Base-by-base conservation (phyloP, 1,140 invertebrate genomes). In the Pemphigus obesinymphae region DNA sequence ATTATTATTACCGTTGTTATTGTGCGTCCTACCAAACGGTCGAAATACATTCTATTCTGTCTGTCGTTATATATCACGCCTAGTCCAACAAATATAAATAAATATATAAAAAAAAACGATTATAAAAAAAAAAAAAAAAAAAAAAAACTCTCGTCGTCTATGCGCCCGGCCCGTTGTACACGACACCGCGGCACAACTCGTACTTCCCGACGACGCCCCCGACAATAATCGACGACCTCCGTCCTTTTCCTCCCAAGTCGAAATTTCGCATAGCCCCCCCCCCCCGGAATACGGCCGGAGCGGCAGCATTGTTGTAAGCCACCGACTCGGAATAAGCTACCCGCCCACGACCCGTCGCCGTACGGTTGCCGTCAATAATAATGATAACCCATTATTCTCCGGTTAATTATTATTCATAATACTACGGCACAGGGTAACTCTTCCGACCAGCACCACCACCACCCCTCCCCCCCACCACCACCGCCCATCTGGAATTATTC, bases 321-420 rank as follows among this genome's bases (percentile, higher is more conserved):
- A 70, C 37, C 40, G 68, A 23, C 37, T 70, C 26, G 37, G 68
- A 70, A 70, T 70, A 45, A 70, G 68, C 68, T 70, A 13, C 7
- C n/a, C 63, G 20, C 68, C 37, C 11, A 23, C 68, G n/a, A n/a
- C 17, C 34, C 13, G 10, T 23, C 20, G 17, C 50, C 53, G 40
- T 45, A 70, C 37, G 68, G 26, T 70, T 17, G 23, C 40, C 68
- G 68, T 70, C 68, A 70, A 70, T 70, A 45, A 70, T n/a, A n/a
- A n/a, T n/a, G n/a, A 70, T 70, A 70, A 70, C 68, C 68, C 68
- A 70, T 78, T 78, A 78, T 78, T 55, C 48, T 78, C 53, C 37
- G 75, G 75, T 78, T 78, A 78, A 78, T 78, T 78, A 78, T 78
- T 78, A 78, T 61, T 58, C 75, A 58, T 55, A 76, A 43, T 78